phyloP scores from a whole-genome alignment of 2,888 invertebrate species.

The Meandrusa payeni region DNA sequence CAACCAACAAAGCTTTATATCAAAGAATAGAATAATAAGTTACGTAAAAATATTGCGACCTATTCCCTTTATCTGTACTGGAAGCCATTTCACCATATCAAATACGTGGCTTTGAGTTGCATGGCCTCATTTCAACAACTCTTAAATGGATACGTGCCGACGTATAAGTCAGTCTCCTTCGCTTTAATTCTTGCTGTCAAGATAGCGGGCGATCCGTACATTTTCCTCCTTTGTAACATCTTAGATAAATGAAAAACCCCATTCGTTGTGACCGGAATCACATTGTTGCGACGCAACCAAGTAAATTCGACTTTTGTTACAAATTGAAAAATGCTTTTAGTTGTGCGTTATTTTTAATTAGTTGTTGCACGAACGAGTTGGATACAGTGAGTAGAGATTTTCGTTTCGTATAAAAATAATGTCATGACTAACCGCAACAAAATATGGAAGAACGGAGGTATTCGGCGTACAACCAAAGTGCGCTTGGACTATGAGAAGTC shows the following conservation, averaged over 20 bases:
- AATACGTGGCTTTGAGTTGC: constrained; percentile 20
- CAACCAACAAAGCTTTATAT: neutral
- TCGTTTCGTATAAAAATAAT: no score
- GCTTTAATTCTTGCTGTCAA: constrained; percentile 27
- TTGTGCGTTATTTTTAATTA: no score
- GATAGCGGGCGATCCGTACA: constrained; percentile 25
- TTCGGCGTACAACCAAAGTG: no score
- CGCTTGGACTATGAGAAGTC: no score
- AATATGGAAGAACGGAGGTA: no score
- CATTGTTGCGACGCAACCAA: constrained; percentile 27
- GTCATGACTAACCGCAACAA: no score
- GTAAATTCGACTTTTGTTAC: constrained; percentile 19
- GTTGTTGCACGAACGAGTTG: no score
- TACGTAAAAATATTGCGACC: constrained; percentile 3
- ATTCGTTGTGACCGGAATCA: constrained; percentile 32
- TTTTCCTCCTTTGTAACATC: constrained; percentile 29
- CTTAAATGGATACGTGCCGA: constrained; percentile 22
- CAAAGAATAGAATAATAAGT: neutral
- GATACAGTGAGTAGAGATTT: no score
- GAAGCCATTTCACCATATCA: constrained; percentile 9
- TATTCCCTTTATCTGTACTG: constrained; percentile 2
- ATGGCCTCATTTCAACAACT: constrained; percentile 22
- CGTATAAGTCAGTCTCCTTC: constrained; percentile 24
- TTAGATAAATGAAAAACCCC: constrained; percentile 34
- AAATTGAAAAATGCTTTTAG: constrained; percentile 4